Evolutionary conservation across 2,888 invertebrate species (phyloP).

Genomic region (Drosophila neonasuta): DNA sequence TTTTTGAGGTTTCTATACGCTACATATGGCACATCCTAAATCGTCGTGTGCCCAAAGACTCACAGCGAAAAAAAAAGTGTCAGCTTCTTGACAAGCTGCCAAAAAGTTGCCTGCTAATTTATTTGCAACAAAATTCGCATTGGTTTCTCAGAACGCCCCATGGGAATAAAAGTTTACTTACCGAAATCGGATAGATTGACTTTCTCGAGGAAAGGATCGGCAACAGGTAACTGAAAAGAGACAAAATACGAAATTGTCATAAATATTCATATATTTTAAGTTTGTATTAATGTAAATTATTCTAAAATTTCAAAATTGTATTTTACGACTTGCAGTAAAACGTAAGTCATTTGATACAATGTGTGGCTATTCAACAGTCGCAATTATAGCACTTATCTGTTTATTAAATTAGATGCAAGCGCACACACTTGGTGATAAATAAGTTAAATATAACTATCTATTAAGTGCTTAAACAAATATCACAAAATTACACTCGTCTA

Average conservation of each 20-base stretch:
- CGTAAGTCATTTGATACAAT: neutral
- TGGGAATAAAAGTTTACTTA: conserved; percentile 83
- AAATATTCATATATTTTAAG: neutral
- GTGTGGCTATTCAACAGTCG: neutral
- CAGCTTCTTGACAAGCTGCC: conserved; percentile 58
- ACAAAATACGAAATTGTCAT: conserved; percentile 1
- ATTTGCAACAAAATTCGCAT: conserved; percentile 43
- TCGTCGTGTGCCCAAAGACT: conserved; percentile 55
- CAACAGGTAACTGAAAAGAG: conserved; percentile 91
- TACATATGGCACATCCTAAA: conserved; percentile 11
- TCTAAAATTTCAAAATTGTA: neutral
- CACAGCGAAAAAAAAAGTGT: conserved; percentile 20
- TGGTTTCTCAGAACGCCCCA: conserved; percentile 21
- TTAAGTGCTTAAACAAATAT: conserved; percentile 26
- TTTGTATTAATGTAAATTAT: neutral
- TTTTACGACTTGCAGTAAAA: neutral
- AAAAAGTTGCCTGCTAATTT: conserved; percentile 60
- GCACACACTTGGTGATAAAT: conserved; percentile 22
- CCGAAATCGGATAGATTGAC: conserved; percentile 89
- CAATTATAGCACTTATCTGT: conserved; percentile 8
- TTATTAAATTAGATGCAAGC: conserved; percentile 4
- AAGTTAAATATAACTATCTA: conserved; percentile 23
- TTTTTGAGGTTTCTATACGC: conserved; percentile 23
- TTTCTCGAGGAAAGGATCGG: conserved; percentile 95
- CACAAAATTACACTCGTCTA: conserved; percentile 18